A percentile compares a stretch with the other conserved stretches of the same genome.
Conservation (phyloP, 1,140 invertebrate genomes). For the Orius laevigatus region DNA sequence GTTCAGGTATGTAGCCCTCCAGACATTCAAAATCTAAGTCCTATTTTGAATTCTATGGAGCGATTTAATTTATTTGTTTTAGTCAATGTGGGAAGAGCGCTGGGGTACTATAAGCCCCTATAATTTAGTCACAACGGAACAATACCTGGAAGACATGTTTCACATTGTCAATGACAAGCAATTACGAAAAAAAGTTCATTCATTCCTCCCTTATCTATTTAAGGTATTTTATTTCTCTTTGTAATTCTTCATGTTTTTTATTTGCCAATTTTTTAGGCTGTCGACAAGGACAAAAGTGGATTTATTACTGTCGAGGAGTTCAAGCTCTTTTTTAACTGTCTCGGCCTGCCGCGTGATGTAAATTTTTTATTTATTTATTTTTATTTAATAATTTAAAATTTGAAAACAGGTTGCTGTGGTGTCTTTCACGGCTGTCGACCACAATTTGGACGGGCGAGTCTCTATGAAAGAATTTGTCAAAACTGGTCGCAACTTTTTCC, state of each 20-base stretch:
- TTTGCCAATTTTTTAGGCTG: conserved; percentile 42
- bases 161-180: conserved; percentile 58
- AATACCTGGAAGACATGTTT: conserved; percentile 63
- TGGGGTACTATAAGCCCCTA: conserved; percentile 68
- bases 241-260: conserved; percentile 10
- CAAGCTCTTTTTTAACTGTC: conserved; percentile 62
- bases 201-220: conserved; percentile 32
- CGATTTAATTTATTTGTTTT: conserved; percentile 20
- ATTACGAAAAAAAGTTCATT: conserved; percentile 50
- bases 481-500: conserved; percentile 59
- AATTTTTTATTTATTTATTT: conserved; percentile 18
- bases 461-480: conserved; percentile 60
- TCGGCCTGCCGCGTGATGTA: conserved; percentile 51
- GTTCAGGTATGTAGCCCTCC: conserved; percentile 18
- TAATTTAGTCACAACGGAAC: conserved; percentile 59
- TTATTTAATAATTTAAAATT: not conserved
- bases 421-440: conserved; percentile 59
- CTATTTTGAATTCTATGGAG: not conserved
- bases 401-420: conserved; percentile 47
- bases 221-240: conserved; percentile 15
- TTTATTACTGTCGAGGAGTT: conserved; percentile 64
- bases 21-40: not conserved
- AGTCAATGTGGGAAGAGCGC: conserved; percentile 64
- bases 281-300: conserved; percentile 61
- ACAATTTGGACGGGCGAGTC: conserved; percentile 56